Conservation (phyloP, 2,113 vertebrate species). For the Canis aureus region DNA sequence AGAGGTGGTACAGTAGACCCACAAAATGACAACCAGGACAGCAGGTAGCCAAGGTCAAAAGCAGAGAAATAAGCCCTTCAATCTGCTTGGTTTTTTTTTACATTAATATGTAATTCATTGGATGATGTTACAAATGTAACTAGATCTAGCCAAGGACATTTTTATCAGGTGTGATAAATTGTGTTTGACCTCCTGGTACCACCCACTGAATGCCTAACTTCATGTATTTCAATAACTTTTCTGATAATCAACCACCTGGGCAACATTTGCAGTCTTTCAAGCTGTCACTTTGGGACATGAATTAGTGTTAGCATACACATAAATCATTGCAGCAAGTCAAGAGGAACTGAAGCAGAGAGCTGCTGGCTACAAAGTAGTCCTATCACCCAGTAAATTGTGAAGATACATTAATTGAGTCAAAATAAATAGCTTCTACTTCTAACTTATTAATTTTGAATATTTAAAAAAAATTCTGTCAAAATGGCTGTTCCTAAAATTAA, state of each 20-base stretch:
- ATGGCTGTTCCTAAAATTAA: background rate
- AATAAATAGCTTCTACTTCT: background rate
- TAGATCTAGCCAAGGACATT: background rate
- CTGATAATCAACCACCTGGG: conserved; percentile 57
- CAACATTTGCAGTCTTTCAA: conserved; percentile 8
- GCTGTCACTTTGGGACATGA: conserved; percentile 60
- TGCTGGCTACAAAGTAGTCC: background rate
- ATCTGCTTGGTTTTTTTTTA: background rate
- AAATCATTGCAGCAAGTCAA: conserved; percentile 58
- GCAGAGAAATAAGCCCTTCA: background rate
- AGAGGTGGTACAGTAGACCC: background rate
- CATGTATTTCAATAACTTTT: conserved; percentile 64
- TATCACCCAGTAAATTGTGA: background rate
- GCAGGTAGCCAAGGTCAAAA: conserved; percentile 21
- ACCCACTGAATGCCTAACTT: conserved; percentile 32
- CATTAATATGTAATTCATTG: background rate
- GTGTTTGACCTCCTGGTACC: conserved; percentile 46
- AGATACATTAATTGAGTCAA: background rate
- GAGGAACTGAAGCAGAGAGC: background rate
- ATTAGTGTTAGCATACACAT: conserved; percentile 44
- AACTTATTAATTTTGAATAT: background rate
- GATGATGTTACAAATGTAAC: background rate
- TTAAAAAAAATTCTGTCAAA: background rate
- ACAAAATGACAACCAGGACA: background rate
- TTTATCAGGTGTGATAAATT: conserved; percentile 57